phyloP scores from a whole-genome alignment of 2,113 vertebrate genomes.

The Peromyscus polionotus region DNA sequence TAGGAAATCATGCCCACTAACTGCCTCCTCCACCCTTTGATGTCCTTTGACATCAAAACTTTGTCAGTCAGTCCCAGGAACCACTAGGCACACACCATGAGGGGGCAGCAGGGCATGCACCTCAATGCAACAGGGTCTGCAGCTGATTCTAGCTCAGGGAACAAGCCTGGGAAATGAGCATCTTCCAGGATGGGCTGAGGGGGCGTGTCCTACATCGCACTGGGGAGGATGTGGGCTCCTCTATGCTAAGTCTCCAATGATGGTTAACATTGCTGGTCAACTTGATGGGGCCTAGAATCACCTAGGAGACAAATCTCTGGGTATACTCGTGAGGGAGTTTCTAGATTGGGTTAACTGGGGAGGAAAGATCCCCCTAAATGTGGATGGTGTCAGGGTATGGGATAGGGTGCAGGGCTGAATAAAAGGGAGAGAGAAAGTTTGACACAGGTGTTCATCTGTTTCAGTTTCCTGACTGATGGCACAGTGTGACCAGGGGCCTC shows the following conservation, averaged over 20 bases:
- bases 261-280: neutral
- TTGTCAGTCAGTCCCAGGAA: neutral
- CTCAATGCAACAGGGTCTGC: neutral
- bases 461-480: neutral
- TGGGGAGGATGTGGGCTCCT: neutral
- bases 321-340: neutral
- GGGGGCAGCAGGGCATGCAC: neutral
- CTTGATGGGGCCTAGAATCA: neutral
- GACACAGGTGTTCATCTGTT: neutral
- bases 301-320: neutral
- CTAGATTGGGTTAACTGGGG: neutral
- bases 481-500: neutral
- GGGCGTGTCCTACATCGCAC: neutral
- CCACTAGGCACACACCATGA: neutral
- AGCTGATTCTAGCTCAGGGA: neutral
- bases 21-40: neutral
- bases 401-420: neutral
- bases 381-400: neutral
- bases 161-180: neutral
- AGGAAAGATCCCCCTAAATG: neutral
- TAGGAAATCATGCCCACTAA: neutral
- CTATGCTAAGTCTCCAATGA: neutral
- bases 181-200: neutral
- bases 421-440: no score
- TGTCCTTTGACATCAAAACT: neutral